Percentiles rank a stretch among this genome's conserved stretches.
Conservation (phyloP, 2,113 vertebrate species). For the Ammodytes dubius region DNA sequence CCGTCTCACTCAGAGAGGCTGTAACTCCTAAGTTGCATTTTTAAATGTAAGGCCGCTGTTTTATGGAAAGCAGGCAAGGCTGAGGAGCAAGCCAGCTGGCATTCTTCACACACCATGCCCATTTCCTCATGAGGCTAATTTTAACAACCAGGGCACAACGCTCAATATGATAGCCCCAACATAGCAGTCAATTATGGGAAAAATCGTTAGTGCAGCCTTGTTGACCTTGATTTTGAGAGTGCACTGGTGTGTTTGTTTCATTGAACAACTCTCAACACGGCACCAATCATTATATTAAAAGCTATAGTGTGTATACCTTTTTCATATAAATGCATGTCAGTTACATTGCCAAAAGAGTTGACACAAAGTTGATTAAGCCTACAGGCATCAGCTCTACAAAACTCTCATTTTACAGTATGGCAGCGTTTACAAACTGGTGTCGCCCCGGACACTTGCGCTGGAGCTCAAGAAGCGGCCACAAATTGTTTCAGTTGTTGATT, state of each 20-base stretch:
- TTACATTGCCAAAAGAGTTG: too few species aligned
- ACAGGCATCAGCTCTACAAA: too few species aligned
- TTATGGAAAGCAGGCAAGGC: slow-evolving; percentile 26
- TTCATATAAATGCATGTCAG: too few species aligned
- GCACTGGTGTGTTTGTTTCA: slow-evolving; percentile 1
- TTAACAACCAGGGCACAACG: slow-evolving; percentile 62
- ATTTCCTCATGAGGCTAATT: slow-evolving; percentile 70
- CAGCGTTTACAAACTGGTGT: too few species aligned
- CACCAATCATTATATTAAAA: not conserved
- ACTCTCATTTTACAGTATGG: too few species aligned
- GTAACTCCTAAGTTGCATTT: slow-evolving; percentile 42
- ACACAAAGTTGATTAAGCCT: too few species aligned
- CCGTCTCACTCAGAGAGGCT: slow-evolving; percentile 31
- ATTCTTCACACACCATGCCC: slow-evolving; percentile 39
- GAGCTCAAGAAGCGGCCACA: too few species aligned
- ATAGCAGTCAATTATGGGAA: slow-evolving; percentile 71
- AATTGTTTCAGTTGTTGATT: too few species aligned
- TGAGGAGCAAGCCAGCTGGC: slow-evolving; percentile 47
- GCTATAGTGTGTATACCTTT: too few species aligned
- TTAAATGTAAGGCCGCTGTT: not conserved
- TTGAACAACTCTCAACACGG: slow-evolving; percentile 6
- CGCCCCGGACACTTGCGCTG: too few species aligned
- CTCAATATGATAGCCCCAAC: slow-evolving; percentile 62
- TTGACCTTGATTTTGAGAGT: slow-evolving; percentile 64
- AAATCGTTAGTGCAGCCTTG: slow-evolving; percentile 54